A percentile compares a stretch with the other conserved stretches of the same genome.
Evolutionary conservation across 2,888 invertebrate genomes (phyloP).

Genomic region (Sipunculus nudus): DNA sequence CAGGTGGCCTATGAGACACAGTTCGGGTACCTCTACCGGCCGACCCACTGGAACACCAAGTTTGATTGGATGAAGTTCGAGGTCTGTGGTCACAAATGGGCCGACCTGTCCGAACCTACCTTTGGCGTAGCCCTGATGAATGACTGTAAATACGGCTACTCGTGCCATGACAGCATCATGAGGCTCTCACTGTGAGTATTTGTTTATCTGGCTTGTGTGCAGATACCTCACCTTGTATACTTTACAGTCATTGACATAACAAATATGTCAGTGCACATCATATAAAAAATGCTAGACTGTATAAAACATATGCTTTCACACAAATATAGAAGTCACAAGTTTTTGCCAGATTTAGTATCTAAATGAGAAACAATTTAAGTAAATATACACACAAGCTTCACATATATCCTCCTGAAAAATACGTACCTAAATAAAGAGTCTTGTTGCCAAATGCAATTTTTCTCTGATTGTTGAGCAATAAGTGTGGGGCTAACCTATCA

Average conservation of each 20-base stretch:
- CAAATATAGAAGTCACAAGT: no score
- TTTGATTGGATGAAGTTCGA: conserved; percentile 70
- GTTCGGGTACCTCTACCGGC: conserved; percentile 67
- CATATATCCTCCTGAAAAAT: no score
- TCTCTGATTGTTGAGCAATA: no score
- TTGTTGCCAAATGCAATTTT: neutral
- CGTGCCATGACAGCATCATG: conserved; percentile 65
- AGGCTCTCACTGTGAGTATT: conserved; percentile 65
- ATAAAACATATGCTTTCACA: no score
- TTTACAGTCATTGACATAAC: neutral
- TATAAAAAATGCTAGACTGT: no score
- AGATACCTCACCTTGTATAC: neutral
- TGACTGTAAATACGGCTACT: conserved; percentile 69
- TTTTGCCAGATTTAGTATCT: neutral
- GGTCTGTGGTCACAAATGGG: conserved; percentile 71
- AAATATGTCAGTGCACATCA: neutral
- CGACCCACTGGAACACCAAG: conserved; percentile 69
- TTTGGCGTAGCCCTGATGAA: conserved; percentile 68
- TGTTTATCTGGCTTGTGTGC: neutral
- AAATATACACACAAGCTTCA: no score
- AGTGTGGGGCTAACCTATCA: no score
- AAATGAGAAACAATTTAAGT: no score
- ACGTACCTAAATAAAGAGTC: no score
- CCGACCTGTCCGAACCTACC: conserved; percentile 68
- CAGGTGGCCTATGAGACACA: conserved; percentile 69